Conservation (phyloP, 2,888 invertebrate species). For the Andrena camellia region DNA sequence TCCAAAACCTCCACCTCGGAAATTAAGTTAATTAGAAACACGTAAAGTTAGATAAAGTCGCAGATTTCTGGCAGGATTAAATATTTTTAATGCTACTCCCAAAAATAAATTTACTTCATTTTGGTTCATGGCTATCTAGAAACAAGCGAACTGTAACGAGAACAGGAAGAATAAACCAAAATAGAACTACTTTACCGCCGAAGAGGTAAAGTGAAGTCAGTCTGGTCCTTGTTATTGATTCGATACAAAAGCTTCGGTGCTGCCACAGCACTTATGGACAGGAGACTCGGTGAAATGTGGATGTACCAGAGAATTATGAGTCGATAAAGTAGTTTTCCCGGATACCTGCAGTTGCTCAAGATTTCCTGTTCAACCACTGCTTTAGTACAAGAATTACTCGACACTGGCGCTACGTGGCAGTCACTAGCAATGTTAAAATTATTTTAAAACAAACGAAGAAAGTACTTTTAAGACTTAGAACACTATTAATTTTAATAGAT, state of each 20-base stretch:
- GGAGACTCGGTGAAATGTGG: not conserved
- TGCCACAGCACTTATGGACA: not conserved
- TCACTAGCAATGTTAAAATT: not conserved
- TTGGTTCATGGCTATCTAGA: not conserved
- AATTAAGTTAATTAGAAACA: too few relatives aligned
- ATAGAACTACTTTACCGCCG: conserved; percentile 24
- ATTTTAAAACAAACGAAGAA: too few relatives aligned
- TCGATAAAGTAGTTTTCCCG: conserved; percentile 21
- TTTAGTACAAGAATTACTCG: not conserved
- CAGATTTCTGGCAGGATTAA: not conserved
- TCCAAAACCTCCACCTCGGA: too few relatives aligned
- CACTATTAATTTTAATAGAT: too few relatives aligned
- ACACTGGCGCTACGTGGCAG: not conserved
- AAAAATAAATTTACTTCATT: not conserved
- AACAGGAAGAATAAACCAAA: not conserved
- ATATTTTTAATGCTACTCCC: not conserved
- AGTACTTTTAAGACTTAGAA: too few relatives aligned
- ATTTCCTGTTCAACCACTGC: too few relatives aligned
- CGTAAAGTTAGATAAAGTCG: too few relatives aligned
- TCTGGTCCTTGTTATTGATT: conserved; percentile 35
- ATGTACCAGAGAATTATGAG: not conserved
- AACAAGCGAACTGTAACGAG: not conserved
- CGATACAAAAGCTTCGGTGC: not conserved
- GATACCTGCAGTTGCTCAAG: conserved; percentile 5
- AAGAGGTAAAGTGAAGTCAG: not conserved